Conservation (phyloP, 92 coral and sea anemone genomes). For the Umimayanthus chanpuru region DNA sequence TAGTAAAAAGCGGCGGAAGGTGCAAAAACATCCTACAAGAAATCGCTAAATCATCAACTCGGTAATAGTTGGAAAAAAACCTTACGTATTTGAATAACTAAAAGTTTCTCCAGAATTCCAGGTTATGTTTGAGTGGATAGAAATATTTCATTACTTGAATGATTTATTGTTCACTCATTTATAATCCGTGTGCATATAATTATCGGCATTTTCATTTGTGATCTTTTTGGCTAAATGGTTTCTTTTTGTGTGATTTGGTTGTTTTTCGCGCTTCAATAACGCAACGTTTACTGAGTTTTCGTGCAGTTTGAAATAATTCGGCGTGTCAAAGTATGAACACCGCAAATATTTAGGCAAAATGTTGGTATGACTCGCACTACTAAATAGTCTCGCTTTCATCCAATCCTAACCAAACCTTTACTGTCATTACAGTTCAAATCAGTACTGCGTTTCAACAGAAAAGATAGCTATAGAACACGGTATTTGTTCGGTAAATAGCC, state of each 20-base stretch:
- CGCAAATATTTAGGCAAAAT: too few relatives aligned
- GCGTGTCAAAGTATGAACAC: neutral
- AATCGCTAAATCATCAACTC: too few relatives aligned
- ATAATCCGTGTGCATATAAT: neutral
- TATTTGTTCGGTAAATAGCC: too few relatives aligned
- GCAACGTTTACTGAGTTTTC: neutral
- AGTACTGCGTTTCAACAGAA: neutral
- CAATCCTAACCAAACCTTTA: neutral
- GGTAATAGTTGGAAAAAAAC: too few relatives aligned
- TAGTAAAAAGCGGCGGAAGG: neutral
- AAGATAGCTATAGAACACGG: neutral
- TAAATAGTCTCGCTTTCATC: too few relatives aligned
- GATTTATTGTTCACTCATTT: too few relatives aligned
- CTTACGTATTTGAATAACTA: neutral
- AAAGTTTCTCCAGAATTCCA: neutral
- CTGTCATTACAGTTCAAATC: neutral
- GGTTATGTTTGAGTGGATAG: neutral
- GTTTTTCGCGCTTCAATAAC: neutral
- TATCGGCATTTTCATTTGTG: neutral
- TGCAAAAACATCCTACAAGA: neutral
- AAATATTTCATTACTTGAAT: neutral
- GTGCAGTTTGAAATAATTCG: neutral
- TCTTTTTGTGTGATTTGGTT: neutral
- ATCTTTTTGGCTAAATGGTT: neutral
- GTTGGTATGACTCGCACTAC: too few relatives aligned